phyloP scores from a whole-genome alignment of 2,888 invertebrate species.

The Chrysolina haemoptera region DNA sequence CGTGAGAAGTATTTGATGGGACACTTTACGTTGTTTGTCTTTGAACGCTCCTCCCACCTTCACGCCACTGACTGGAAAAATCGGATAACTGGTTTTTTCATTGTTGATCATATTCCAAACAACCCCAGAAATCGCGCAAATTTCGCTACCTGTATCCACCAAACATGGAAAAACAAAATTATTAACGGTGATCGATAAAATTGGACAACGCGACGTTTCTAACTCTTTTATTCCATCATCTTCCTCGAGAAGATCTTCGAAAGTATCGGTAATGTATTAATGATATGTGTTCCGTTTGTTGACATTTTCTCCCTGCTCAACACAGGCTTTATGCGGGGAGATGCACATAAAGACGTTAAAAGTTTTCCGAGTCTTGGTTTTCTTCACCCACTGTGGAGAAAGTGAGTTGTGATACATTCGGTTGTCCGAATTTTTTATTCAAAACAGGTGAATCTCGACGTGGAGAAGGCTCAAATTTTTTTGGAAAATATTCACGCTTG shows the following conservation, averaged over 20 bases:
- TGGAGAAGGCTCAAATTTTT: too few relatives aligned
- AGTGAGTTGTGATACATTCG: too few relatives aligned
- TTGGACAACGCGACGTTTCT: neutral
- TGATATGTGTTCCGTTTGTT: neutral
- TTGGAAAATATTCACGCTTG: neutral
- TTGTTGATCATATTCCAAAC: neutral
- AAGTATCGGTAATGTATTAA: neutral
- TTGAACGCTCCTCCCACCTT: neutral
- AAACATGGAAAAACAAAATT: neutral
- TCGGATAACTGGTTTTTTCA: neutral
- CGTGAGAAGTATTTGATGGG: neutral
- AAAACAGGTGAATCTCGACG: too few relatives aligned
- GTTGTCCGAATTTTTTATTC: too few relatives aligned
- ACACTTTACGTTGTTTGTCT: neutral
- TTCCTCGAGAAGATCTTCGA: neutral
- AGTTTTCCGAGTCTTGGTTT: neutral
- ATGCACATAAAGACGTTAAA: slow-evolving; percentile 1
- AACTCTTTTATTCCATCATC: too few relatives aligned
- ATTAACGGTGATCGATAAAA: neutral
- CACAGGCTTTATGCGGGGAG: too few relatives aligned
- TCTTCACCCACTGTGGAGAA: neutral
- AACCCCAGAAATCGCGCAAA: neutral
- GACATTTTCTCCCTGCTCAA: neutral
- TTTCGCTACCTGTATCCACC: neutral
- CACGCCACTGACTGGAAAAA: neutral